phyloP scores from a whole-genome alignment of 2,113 vertebrate species.

The Ranitomeya imitator region DNA sequence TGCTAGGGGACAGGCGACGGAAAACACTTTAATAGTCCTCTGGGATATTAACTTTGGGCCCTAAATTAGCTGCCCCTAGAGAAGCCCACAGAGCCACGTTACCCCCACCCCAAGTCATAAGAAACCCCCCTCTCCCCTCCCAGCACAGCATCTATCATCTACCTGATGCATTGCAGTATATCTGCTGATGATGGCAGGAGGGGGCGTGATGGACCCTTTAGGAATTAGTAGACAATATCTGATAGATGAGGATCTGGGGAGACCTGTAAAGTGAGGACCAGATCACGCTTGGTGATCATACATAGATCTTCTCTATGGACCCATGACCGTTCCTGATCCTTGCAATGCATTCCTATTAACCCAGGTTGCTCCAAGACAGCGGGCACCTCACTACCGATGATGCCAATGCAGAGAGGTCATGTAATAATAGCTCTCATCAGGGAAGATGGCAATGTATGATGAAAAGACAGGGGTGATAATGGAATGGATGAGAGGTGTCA shows the following conservation, averaged over 20 bases:
- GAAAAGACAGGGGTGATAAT: neutral
- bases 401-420: neutral
- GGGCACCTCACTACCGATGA: neutral
- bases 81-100: neutral
- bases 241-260: neutral
- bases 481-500: neutral
- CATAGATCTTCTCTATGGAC: neutral
- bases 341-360: conserved; percentile 1
- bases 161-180: conserved; percentile 58
- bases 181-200: conserved; percentile 11
- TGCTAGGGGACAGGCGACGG: too few species aligned
- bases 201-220: neutral
- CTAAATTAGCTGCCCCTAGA: neutral
- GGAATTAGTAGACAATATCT: neutral
- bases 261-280: neutral
- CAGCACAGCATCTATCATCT: conserved; percentile 38
- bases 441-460: neutral
- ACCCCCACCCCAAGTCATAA: conserved; percentile 6
- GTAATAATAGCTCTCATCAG: conserved; percentile 4
- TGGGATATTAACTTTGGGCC: neutral
- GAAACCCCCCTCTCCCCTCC: conserved; percentile 13
- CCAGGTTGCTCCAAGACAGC: neutral
- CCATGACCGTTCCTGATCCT: neutral
- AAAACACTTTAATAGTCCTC: neutral
- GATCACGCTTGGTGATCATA: neutral